Evolutionary conservation across 2,888 invertebrate genomes (phyloP), one percentile per base, ranked within the genome.

Genomic region (Podabrus alpinus): DNA sequence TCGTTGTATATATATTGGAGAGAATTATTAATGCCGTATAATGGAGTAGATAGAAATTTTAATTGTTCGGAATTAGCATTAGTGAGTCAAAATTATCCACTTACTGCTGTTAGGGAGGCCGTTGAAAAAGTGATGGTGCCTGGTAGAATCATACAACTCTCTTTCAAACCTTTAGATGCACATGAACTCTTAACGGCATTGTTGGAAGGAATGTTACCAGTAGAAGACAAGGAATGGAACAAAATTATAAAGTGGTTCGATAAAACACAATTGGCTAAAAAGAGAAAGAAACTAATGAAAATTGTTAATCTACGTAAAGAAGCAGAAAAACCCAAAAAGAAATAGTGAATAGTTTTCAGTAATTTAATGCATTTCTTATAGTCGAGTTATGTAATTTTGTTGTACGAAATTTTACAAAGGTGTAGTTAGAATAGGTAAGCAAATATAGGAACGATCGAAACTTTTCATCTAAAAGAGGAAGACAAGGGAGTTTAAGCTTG

Each of bases 1-100:
- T 91, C 90, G 67, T 85, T 91, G 67, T 90, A 90, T 21, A 86
- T 88, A 71, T 88, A 89, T 79, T 89, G 92, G 83, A 87, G 89
- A 19, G 86, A 89, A 77, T 82, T 89, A 66, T 81, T 93, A 62
- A 91, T 91, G 91, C 87, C 89, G 71, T 91, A 89, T 82, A 91
- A 91, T 68, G 89, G 88, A 0, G 84, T 93, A 0, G 86, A 90
- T 79, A 88, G 92, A 29, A 88, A 91, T 71, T 89, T 92, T 79
- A 88, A 92, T 79, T 86, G 91, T 0, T 90, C 92, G 21, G 87
- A 89, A 70, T 81, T 91, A 59, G 90, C 92, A 0, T 90, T 88
- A 81, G 84, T 88, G 25, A 86, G 92, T 9, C 82, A 88, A 68
- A 90, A 90, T 0, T 90, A 90, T 80, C 90, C 91, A 15, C 83